These are phyloP conservation scores for Aethina tumida DNA, from an alignment of 1,140 invertebrate species.

Conservation along the genomic window DNA sequence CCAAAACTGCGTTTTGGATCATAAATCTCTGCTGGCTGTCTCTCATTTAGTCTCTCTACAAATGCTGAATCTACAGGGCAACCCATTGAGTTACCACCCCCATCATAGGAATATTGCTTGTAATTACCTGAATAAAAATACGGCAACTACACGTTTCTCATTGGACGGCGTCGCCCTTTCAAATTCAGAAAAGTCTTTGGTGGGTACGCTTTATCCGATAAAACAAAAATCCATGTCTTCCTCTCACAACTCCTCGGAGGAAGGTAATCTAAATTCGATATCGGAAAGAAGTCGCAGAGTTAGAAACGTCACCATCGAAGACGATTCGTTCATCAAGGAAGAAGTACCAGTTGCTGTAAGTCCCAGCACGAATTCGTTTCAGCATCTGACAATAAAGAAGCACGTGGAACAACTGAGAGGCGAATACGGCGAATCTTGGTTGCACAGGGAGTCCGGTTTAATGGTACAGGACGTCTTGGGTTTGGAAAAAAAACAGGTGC, in stretches of 20 bases:
- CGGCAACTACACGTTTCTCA: slow-evolving; percentile 44
- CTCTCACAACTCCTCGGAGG: slow-evolving; percentile 6
- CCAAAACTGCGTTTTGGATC: slow-evolving; percentile 52
- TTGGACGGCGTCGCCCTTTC: slow-evolving; percentile 43
- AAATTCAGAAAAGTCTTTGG: slow-evolving; percentile 41
- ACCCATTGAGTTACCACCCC: slow-evolving; percentile 50
- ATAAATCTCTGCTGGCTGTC: slow-evolving; percentile 43
- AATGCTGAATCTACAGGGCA: slow-evolving; percentile 46
- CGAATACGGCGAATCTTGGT: slow-evolving; percentile 49
- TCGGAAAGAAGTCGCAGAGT: slow-evolving; percentile 20
- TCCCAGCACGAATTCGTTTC: slow-evolving; percentile 21
- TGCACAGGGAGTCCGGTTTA: slow-evolving; percentile 43
- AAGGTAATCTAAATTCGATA: slow-evolving; percentile 6
- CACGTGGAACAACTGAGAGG: slow-evolving; percentile 46
- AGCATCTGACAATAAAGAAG: slow-evolving; percentile 49
- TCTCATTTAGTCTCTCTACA: slow-evolving; percentile 43
- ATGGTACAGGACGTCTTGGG: slow-evolving; percentile 46
- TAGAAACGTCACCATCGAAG: slow-evolving; percentile 31
- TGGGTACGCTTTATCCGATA: slow-evolving; percentile 32
- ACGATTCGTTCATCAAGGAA: slow-evolving; percentile 15
- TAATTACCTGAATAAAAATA: slow-evolving; percentile 46
- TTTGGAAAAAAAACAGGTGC: slow-evolving; percentile 27
- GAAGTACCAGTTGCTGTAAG: slow-evolving; percentile 6
- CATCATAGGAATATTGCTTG: slow-evolving; percentile 45
- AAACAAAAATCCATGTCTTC: slow-evolving; percentile 8